Evolutionary conservation across 2,888 invertebrate species (phyloP).

Genomic region (Schrankia costaestrigalis): DNA sequence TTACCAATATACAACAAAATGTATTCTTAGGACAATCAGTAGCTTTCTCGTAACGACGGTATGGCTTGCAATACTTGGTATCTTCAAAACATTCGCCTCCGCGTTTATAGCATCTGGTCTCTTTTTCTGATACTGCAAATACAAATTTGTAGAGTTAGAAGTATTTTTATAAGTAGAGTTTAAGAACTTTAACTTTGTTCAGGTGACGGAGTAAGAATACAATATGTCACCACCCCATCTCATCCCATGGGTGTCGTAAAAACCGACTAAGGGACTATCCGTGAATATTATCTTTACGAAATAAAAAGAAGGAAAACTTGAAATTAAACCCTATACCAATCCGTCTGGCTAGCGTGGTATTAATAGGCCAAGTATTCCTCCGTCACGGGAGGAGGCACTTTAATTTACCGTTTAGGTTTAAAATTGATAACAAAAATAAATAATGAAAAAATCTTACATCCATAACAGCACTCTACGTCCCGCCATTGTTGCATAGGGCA

Average conservation of each 20-base stretch:
- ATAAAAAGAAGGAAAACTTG: no score
- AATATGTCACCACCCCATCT: no score
- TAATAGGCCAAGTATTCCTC: no score
- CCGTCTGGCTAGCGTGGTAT: no score
- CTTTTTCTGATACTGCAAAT: slow-evolving; percentile 50
- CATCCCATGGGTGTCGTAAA: no score
- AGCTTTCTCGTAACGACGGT: slow-evolving; percentile 17
- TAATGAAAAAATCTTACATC: slow-evolving; percentile 36
- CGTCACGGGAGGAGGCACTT: no score
- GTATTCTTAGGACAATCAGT: slow-evolving; percentile 35
- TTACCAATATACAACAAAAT: neutral
- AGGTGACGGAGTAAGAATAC: no score
- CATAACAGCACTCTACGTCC: slow-evolving; percentile 58
- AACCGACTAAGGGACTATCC: no score
- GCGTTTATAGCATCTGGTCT: slow-evolving; percentile 46
- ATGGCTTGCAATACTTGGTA: slow-evolving; percentile 31
- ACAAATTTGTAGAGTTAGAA: neutral
- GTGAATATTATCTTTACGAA: no score
- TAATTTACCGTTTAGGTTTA: no score
- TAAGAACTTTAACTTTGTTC: no score
- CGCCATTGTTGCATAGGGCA: slow-evolving; percentile 44
- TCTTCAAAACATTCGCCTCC: slow-evolving; percentile 43
- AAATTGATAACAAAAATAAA: neutral
- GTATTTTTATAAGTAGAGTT: neutral
- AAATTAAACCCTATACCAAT: no score